Percentiles rank a stretch among this genome's conserved stretches.
phyloP scores from a whole-genome alignment of 2,797 vertebrate genomes.

The Clarias pachynema region DNA sequence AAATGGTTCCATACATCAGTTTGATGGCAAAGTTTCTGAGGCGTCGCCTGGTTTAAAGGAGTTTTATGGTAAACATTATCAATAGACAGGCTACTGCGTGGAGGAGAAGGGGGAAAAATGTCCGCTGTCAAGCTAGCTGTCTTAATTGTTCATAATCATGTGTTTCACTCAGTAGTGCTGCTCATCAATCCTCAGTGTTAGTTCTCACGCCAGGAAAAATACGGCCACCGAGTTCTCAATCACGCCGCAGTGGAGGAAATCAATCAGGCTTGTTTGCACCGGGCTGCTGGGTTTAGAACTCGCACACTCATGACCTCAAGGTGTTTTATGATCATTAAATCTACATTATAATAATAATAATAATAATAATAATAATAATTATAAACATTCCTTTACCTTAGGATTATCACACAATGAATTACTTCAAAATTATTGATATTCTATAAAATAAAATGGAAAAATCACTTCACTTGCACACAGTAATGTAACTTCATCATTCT shows the following conservation, averaged over 20 bases:
- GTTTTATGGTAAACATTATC: constrained; percentile 65
- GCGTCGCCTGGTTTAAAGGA: constrained; percentile 63
- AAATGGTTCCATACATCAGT: constrained; percentile 83
- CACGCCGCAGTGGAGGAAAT: constrained; percentile 31
- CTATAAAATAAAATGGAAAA: background rate
- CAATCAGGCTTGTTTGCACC: constrained; percentile 48
- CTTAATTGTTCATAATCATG: constrained; percentile 59
- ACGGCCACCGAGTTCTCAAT: constrained; percentile 38
- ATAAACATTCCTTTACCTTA: background rate
- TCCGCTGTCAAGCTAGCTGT: constrained; percentile 27
- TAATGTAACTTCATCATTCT: background rate
- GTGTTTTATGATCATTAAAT: constrained; percentile 2
- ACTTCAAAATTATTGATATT: background rate
- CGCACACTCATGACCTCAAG: background rate
- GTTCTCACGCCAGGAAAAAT: constrained; percentile 34
- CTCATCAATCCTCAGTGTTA: constrained; percentile 35
- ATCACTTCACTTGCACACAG: background rate
- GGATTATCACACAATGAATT: background rate
- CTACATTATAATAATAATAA: no score
- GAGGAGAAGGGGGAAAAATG: background rate
- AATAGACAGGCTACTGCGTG: constrained; percentile 29
- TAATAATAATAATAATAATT: no score
- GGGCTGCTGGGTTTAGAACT: constrained; percentile 24
- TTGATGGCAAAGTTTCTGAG: constrained; percentile 70
- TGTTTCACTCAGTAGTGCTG: constrained; percentile 40